Evolutionary conservation across 35 echinoderm and acorn worm species (phyloP).

Genomic region (Anneissia japonica): DNA sequence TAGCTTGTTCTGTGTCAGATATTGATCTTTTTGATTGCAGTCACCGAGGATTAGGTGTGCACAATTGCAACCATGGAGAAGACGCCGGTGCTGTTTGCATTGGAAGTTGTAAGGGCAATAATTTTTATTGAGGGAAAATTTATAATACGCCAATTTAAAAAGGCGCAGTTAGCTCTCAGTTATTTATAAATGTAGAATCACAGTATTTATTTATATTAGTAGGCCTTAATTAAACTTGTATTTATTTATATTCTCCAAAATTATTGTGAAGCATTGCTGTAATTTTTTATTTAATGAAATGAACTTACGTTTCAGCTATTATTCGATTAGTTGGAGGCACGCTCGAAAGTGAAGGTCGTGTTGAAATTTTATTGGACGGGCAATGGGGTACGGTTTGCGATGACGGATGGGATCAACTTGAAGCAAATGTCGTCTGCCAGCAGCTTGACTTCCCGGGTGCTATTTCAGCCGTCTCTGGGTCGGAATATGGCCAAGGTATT

Average conservation of each 20-base stretch:
- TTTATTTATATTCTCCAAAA: too few species aligned
- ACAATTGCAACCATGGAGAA: conserved; percentile 31
- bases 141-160: too few species aligned
- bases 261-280: too few species aligned
- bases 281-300: too few species aligned
- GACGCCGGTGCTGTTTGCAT: conserved; percentile 31
- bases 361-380: background rate
- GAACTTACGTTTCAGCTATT: background rate
- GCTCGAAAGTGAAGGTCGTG: background rate
- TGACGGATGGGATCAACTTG: background rate
- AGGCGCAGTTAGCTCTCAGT: too few species aligned
- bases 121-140: too few species aligned
- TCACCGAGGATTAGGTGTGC: background rate
- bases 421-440: background rate
- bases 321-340: background rate
- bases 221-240: too few species aligned
- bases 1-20: conserved; percentile 32
- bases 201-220: too few species aligned
- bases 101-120: background rate
- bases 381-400: background rate
- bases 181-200: too few species aligned
- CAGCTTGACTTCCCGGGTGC: background rate
- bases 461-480: background rate
- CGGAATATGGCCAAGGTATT: background rate
- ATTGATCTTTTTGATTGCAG: background rate